Conservation (phyloP, 1,140 invertebrate genomes). For the Drosophila novamexicana region DNA sequence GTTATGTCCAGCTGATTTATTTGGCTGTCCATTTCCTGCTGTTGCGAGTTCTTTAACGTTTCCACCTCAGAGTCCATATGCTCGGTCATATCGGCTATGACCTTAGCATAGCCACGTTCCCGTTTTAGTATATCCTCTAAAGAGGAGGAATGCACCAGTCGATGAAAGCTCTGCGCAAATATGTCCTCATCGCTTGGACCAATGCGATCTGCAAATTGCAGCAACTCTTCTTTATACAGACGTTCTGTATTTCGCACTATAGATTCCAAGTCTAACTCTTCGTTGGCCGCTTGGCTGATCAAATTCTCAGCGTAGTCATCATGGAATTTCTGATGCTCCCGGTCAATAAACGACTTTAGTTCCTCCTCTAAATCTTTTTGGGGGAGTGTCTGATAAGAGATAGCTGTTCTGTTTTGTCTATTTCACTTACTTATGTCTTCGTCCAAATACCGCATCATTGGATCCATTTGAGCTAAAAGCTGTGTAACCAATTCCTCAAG, state of each 20-base stretch:
- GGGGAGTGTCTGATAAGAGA: background rate
- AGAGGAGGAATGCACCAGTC: constrained; percentile 90
- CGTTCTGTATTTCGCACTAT: constrained; percentile 89
- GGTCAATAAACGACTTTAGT: constrained; percentile 84
- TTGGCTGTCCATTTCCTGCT: constrained; percentile 86
- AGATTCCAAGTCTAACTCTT: constrained; percentile 88
- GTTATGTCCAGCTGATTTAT: constrained; percentile 82
- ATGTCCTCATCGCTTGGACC: constrained; percentile 91
- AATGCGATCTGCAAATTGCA: constrained; percentile 88
- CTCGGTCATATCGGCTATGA: constrained; percentile 88
- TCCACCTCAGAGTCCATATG: constrained; percentile 88
- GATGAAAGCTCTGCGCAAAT: constrained; percentile 92
- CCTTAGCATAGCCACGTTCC: constrained; percentile 91
- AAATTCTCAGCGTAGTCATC: constrained; percentile 85
- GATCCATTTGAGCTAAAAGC: constrained; percentile 84
- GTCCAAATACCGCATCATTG: constrained; percentile 84
- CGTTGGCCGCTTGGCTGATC: constrained; percentile 85
- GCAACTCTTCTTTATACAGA: constrained; percentile 88
- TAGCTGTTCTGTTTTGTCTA: background rate
- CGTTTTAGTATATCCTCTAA: constrained; percentile 91
- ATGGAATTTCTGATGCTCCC: constrained; percentile 85
- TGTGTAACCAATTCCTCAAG: constrained; percentile 84
- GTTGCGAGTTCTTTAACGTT: constrained; percentile 86
- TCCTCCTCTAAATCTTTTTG: constrained; percentile 66
- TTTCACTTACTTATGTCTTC: constrained; percentile 81